Percentiles rank a stretch among this genome's conserved stretches.
phyloP scores from a whole-genome alignment of 2,888 invertebrate genomes.

The Cantharis nigra region DNA sequence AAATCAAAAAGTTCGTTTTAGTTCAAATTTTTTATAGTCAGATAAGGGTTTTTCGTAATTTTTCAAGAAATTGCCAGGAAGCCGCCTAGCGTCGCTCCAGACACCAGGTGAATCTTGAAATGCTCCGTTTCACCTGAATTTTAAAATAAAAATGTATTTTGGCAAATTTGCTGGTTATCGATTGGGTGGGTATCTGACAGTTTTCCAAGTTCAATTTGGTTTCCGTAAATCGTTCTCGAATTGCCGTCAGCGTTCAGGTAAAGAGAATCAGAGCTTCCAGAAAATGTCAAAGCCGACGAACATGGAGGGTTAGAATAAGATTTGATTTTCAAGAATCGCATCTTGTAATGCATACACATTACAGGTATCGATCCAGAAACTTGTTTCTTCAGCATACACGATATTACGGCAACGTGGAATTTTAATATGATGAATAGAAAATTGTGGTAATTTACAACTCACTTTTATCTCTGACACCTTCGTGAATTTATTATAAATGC shows the following conservation, averaged over 20 bases:
- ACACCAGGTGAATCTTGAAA: no score
- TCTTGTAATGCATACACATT: background rate
- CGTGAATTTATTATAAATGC: constrained; percentile 18
- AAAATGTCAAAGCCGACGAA: background rate
- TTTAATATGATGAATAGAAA: constrained; percentile 11
- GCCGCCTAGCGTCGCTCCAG: no score
- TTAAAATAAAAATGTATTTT: background rate
- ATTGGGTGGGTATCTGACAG: background rate
- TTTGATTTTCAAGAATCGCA: background rate
- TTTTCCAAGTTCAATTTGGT: background rate
- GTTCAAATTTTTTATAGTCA: no score
- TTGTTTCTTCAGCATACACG: background rate
- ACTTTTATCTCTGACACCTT: constrained; percentile 22
- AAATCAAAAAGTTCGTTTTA: background rate
- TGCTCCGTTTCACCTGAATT: background rate
- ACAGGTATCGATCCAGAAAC: background rate
- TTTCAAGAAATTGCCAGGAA: no score
- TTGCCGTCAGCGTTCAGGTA: background rate
- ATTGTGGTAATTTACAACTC: constrained; percentile 28
- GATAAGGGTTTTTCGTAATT: no score
- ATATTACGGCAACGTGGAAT: background rate
- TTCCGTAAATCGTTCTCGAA: background rate
- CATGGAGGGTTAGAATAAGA: background rate
- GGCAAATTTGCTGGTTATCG: background rate
- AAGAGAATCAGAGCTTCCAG: background rate